Base-by-base conservation (phyloP, 2,888 invertebrate species). In the Smittia sp. region DNA sequence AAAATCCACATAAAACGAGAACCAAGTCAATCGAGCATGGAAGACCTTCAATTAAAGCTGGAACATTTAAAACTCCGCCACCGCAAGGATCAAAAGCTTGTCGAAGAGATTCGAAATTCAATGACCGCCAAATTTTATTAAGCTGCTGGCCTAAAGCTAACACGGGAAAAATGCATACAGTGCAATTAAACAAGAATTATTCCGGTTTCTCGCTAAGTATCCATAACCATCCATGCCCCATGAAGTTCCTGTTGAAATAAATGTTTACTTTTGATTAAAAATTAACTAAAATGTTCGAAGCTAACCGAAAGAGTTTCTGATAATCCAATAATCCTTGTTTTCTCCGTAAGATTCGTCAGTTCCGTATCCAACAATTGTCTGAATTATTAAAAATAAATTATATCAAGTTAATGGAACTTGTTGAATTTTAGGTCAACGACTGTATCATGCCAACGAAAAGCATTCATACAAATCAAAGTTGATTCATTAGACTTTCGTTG, bases 301-400 rank as follows among this genome's bases (percentile, higher is more conserved):
- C 11, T 27, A 25, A 11, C 24, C 63, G 27, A 25, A 63, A 20
- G 24, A 24, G 25, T 63, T 63, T 24, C 63, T 1, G 1, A 63
- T 32, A 9, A 63, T 63, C 63, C 63, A 63, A 27, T n/a, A 63
- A 13, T 63, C 63, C 11, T 11, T 11, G 3, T 11, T 3, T 24
- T 22, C 1, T 2, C 15, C 15, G 27, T 2, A 1, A n/a, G 32
- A n/a, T 13, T 15, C n/a, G 15, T 63, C 27, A 27, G 25, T 63
- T 1, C 63, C 63, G 27, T 63, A 63, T 3, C 63, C 63, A 27
- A 63, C 27, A 15, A 62, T 62, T 6, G 62, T 22, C 62, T 46
- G 18, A 6, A 39, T 11, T n/a, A n/a, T n/a, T n/a, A n/a, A n/a
- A n/a, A n/a, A n/a, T n/a, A n/a, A n/a, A n/a, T n/a, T n/a, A n/a